Evolutionary conservation across 2,797 vertebrate genomes (phyloP).

Genomic region (Momotus momota): DNA sequence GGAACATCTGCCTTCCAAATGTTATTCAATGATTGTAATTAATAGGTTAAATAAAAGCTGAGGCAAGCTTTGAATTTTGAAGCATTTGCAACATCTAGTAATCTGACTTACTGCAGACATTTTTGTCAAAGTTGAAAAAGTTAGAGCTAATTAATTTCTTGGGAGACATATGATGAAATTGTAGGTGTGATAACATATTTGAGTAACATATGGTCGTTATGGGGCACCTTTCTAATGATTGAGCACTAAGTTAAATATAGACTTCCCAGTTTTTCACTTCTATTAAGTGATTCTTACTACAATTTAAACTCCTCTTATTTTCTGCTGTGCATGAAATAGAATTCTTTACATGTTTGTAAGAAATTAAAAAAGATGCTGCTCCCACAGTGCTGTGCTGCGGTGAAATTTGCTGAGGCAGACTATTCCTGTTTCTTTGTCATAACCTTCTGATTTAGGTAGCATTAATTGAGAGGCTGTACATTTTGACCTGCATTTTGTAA

Average conservation of each 20-base stretch:
- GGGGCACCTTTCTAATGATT: constrained; percentile 85
- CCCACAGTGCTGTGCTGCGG: background rate
- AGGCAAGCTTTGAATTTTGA: constrained; percentile 81
- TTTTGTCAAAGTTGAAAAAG: constrained; percentile 88
- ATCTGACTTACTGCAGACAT: constrained; percentile 82
- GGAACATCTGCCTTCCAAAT: constrained; percentile 81
- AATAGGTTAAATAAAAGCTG: constrained; percentile 85
- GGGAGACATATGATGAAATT: constrained; percentile 85
- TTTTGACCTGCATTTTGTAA: background rate
- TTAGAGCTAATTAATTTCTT: constrained; percentile 87
- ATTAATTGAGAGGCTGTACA: background rate
- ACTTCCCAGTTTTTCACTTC: constrained; percentile 73
- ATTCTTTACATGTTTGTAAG: constrained; percentile 39
- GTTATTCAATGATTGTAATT: constrained; percentile 81
- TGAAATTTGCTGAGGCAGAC: background rate
- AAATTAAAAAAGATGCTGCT: background rate
- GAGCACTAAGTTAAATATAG: constrained; percentile 83
- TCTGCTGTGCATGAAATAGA: background rate
- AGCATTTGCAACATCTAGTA: constrained; percentile 81
- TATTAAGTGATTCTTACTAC: constrained; percentile 73
- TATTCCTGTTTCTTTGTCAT: background rate
- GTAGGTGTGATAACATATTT: constrained; percentile 88
- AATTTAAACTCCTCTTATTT: constrained; percentile 68
- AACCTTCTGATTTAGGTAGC: background rate
- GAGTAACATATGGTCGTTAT: constrained; percentile 85